These are phyloP conservation scores for Smutsia temminckii DNA, from an alignment of 2,797 vertebrate species.

Conservation along the genomic window DNA sequence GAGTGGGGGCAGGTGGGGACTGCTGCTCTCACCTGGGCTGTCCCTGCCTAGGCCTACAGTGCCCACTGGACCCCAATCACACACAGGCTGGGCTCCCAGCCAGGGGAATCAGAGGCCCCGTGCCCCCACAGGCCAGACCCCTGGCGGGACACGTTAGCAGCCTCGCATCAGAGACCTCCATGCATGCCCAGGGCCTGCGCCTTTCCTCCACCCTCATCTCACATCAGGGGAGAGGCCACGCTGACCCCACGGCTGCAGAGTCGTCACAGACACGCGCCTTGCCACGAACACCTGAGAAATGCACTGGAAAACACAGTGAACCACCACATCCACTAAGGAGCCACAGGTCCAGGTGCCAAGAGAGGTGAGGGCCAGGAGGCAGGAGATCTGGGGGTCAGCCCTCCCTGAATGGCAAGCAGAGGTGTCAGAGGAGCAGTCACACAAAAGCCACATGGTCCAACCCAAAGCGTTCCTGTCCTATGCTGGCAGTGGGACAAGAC, in stretches of 20 bases:
- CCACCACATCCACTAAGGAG: too few relatives aligned
- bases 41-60: background rate
- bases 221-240: rapidly evolving
- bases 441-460: background rate
- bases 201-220: background rate
- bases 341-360: background rate
- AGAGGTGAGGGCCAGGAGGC: background rate
- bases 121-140: background rate
- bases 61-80: background rate
- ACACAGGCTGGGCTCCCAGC: background rate
- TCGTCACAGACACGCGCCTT: background rate
- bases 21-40: background rate
- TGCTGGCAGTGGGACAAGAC: background rate
- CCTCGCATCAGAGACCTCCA: background rate
- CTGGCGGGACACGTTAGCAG: background rate
- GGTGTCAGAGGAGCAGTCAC: background rate
- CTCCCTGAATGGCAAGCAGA: too few relatives aligned
- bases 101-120: background rate
- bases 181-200: background rate
- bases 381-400: too few relatives aligned
- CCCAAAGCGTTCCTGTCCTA: background rate
- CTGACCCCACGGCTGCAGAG: background rate
- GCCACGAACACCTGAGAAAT: background rate
- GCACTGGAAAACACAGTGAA: background rate
- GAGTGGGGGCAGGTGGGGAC: background rate